Percentiles rank a stretch among this genome's conserved stretches.
phyloP scores from a whole-genome alignment of 2,797 vertebrate species.

The Cynodonichthys magdalenae region DNA sequence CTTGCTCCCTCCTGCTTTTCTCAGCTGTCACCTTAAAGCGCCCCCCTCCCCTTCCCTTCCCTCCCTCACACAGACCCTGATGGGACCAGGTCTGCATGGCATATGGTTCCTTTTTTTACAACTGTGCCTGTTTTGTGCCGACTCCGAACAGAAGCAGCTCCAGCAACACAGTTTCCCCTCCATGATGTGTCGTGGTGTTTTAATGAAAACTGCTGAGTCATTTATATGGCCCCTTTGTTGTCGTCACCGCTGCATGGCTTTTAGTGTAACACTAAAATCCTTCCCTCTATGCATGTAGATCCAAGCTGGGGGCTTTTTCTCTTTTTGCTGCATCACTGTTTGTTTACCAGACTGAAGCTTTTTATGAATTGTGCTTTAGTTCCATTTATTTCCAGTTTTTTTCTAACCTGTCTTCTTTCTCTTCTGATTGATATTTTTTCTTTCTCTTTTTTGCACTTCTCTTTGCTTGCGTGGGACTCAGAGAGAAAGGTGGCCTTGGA shows the following conservation, averaged over 20 bases:
- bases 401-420: constrained; percentile 11
- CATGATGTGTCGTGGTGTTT: constrained; percentile 11
- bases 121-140: constrained; percentile 15
- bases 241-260: constrained; percentile 69
- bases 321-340: constrained; percentile 11
- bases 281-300: constrained; percentile 57
- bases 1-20: constrained; percentile 50
- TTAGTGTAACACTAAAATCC: constrained; percentile 51
- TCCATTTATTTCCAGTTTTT: constrained; percentile 3
- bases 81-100: constrained; percentile 57
- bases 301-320: constrained; percentile 37
- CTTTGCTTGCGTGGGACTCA: constrained; percentile 76
- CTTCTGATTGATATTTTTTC: constrained; percentile 20
- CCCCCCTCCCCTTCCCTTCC: constrained; percentile 7
- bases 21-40: constrained; percentile 30
- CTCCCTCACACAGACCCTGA: constrained; percentile 41
- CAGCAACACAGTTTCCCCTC: constrained; percentile 2
- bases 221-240: constrained; percentile 1
- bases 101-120: constrained; percentile 47
- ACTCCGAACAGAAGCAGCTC: constrained; percentile 14
- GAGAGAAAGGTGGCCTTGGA: constrained; percentile 93
- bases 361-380: constrained; percentile 11
- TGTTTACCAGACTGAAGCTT: constrained; percentile 38
- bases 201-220: constrained; percentile 24
- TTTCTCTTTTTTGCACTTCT: constrained; percentile 26